Base-by-base conservation (phyloP, 2,888 invertebrate genomes). In the Lottia gigantea region DNA sequence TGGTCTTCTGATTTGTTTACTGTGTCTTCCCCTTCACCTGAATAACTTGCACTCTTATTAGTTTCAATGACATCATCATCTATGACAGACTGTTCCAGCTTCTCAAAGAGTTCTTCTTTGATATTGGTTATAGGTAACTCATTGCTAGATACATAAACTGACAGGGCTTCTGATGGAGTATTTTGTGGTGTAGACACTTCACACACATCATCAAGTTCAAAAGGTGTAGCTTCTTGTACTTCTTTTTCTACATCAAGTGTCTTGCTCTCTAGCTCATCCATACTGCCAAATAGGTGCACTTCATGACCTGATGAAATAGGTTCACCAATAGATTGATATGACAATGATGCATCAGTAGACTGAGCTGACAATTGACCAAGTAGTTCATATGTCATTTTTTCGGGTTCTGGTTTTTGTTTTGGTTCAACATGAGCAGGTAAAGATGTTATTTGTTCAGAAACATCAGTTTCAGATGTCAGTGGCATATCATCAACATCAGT, bases 61-160 rank as follows among this genome's bases (percentile, higher is more conserved):
- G 40, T 46, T 61, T 61, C 61, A 19, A 23, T 40, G n/a, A 23
- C 7, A 49, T 15, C 16, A n/a, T 40, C 11, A 11, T 40, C 6
- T 40, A 3, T 40, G 11, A 40, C 40, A 40, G 11, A 40, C 1
- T 40, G 40, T 40, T 40, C 47, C 68, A 26, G 45, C n/a, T 3
- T 45, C 19, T 46, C 55, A 45, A 31, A 49, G 3, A 47, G 49
- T n/a, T 71, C 67, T 55, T 67, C 67, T 12, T n/a, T 45, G 8
- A 26, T 16, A 55, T 25, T 46, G 46, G 23, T 19, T 16, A 11
- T 4, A 55, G 16, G 15, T n/a, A 46, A 8, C 11, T 11, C 62
- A 2, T 65, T 46, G 12, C 19, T 45, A 55, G 46, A 15, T 15
- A 16, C 19, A 46, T 23, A n/a, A 19, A 46, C 46, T 25, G 19